Evolutionary conservation across 1,140 invertebrate genomes (phyloP), one percentile per base, ranked within the genome.

Genomic region (Chironomus striatipennis): DNA sequence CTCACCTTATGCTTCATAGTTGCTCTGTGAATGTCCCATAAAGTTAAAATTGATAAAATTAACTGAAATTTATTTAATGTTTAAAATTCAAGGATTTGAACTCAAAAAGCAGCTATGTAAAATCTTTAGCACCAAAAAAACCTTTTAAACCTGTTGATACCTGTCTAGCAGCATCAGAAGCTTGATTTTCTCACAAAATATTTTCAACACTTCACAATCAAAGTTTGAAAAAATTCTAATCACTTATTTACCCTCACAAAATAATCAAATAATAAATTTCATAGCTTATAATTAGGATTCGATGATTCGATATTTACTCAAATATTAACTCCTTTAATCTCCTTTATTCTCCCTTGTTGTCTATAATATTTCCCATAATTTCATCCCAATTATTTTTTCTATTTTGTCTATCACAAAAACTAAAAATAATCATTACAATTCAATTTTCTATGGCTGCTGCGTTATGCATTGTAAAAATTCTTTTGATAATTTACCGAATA

Each of bases 261-360:
- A 57, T 10, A n/a, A 57, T 10, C 9, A 57, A 57, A 57, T 12
- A 57, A 57, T 57, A 57, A 12, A 12, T 57, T 10, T 57, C 10
- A 57, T 12, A 57, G 1, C 1, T 3, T 12, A n/a, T 12, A 12
- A 57, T 12, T 57, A 12, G n/a, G 47, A 57, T 10, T 2, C 2
- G n/a, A 10, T 10, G n/a, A n/a, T 57, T n/a, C 9, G 47, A 57
- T 57, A n/a, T 57, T 57, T 57, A 57, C 10, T 57, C 2, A 57
- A 57, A 57, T 10, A 57, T 57, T 57, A 57, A 57, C 47, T 57
- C n/a, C 47, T 57, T 57, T 12, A 57, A n/a, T 57, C 47, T n/a
- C 47, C n/a, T 57, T 57, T 12, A 57, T 57, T 57, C 47, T 7
- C 47, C n/a, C 7, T 10, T n/a, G 47, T 57, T n/a, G n/a, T 2